Percentiles rank a stretch among this genome's conserved stretches.
Conservation (phyloP, 2,113 vertebrate genomes). For the Coracopsis vasa region DNA sequence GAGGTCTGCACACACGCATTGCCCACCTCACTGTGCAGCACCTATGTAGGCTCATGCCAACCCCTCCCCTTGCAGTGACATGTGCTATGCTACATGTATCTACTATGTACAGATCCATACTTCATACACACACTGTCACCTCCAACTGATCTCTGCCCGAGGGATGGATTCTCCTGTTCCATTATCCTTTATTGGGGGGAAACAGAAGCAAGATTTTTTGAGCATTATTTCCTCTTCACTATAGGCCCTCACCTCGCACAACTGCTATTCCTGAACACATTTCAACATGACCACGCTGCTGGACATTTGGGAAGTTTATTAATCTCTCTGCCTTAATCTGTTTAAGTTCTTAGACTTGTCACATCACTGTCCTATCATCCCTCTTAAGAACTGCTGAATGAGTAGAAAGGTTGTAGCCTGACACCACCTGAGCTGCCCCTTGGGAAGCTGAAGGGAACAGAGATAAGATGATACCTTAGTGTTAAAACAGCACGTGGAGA, state of each 20-base stretch:
- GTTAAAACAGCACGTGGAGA: not conserved
- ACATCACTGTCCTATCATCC: not conserved
- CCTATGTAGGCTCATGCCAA: fast-evolving
- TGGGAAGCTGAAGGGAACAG: not conserved
- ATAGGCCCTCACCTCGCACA: not conserved
- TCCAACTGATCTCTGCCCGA: not conserved
- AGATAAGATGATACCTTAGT: not conserved
- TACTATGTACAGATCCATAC: not conserved
- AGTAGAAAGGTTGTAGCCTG: not conserved
- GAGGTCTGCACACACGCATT: not conserved
- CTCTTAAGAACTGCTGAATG: not conserved
- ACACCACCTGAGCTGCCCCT: not conserved
- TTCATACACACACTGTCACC: not conserved
- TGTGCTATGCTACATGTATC: fast-evolving
- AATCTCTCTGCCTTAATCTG: not conserved
- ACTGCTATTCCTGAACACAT: not conserved
- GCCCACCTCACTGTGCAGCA: not conserved
- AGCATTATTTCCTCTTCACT: not conserved
- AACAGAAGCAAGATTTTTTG: not conserved
- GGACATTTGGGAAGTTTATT: not conserved
- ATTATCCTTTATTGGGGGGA: not conserved
- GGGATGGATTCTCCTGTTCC: not conserved
- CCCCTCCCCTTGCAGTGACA: not conserved
- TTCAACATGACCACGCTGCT: not conserved
- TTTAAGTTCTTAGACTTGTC: not conserved